These are phyloP conservation scores for Cyrtonyx montezumae DNA, from an alignment of 2,113 vertebrate genomes.

Conservation along the genomic window DNA sequence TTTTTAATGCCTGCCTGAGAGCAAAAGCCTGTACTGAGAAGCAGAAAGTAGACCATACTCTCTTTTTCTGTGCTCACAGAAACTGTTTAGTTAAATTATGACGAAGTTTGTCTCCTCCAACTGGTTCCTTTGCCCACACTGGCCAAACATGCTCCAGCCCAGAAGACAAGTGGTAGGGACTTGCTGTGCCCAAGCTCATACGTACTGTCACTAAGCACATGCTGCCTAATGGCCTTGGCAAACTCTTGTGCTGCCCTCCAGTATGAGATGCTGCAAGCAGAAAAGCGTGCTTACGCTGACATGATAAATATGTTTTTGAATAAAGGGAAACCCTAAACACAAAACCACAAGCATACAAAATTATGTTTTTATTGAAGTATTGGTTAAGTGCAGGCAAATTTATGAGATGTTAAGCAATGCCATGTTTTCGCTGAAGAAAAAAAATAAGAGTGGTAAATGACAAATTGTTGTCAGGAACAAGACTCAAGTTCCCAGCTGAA, in stretches of 20 bases:
- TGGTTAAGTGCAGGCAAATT: constrained; percentile 57
- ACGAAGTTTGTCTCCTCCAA: not conserved
- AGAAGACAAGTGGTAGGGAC: not conserved
- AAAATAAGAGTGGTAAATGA: constrained; percentile 16
- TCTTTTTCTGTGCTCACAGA: not conserved
- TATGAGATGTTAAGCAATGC: constrained; percentile 61
- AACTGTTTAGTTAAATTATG: not conserved
- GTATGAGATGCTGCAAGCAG: not conserved
- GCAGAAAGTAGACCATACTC: not conserved
- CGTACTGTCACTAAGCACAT: not conserved
- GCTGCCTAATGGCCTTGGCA: not conserved
- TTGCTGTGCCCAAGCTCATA: not conserved
- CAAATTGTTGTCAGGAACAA: constrained; percentile 45
- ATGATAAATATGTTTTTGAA: not conserved
- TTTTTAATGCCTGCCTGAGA: not conserved
- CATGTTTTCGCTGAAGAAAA: constrained; percentile 28
- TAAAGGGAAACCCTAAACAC: not conserved
- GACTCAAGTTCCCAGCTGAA: not conserved
- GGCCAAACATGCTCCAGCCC: not conserved
- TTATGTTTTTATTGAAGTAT: constrained; percentile 2
- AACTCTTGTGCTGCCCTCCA: not conserved
- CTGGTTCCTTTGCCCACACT: not conserved
- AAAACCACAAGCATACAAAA: not conserved
- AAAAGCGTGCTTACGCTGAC: not conserved
- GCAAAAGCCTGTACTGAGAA: not conserved